A percentile compares a stretch with the other conserved stretches of the same genome.
Evolutionary conservation across 2,113 vertebrate genomes (phyloP).

Genomic region (Pachyramphus minor): DNA sequence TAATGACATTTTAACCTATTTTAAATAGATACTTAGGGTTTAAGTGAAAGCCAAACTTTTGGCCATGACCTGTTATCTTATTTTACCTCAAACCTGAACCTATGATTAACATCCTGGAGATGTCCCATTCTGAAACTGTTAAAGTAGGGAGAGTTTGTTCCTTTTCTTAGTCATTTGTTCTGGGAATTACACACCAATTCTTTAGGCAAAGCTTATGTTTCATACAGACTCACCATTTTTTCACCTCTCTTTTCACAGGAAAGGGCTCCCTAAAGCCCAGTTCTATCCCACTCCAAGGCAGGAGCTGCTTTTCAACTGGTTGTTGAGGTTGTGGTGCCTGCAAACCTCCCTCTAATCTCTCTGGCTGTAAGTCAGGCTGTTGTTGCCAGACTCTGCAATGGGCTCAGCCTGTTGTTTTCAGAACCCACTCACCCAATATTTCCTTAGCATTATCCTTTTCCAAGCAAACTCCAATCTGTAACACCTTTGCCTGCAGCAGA

Average conservation of each 20-base stretch:
- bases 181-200: background rate
- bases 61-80: background rate
- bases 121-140: background rate
- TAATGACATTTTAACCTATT: background rate
- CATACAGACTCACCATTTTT: background rate
- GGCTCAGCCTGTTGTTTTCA: background rate
- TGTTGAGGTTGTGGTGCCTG: background rate
- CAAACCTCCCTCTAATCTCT: background rate
- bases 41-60: background rate
- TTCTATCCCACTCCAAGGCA: background rate
- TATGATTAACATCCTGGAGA: background rate
- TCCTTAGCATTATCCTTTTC: background rate
- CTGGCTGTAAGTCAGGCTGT: background rate
- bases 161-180: background rate
- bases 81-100: background rate
- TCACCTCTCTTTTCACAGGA: background rate
- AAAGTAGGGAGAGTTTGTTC: background rate
- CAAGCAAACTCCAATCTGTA: background rate
- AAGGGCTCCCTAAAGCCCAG: background rate
- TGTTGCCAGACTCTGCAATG: background rate
- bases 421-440: background rate
- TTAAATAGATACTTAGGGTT: background rate
- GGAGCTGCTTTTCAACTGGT: background rate
- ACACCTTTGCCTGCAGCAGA: background rate
- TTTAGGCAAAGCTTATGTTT: background rate